These are phyloP conservation scores for Microctenopoma steveboyesi DNA, from an alignment of 2,797 vertebrate genomes.

Conservation along the genomic window DNA sequence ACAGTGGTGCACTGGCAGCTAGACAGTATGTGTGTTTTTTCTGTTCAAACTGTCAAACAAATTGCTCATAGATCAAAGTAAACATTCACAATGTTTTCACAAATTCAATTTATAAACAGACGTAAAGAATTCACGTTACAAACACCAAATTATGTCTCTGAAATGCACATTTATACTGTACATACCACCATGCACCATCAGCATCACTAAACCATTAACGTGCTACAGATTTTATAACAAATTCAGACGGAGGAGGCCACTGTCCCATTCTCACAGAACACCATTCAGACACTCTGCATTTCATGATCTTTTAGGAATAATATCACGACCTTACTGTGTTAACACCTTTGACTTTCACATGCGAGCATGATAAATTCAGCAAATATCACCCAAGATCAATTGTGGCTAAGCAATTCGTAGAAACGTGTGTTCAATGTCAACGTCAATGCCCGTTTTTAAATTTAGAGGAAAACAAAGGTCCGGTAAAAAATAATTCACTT, in stretches of 20 bases:
- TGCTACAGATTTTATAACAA: too few species aligned
- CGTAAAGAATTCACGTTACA: background rate
- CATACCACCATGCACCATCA: background rate
- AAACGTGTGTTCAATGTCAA: too few species aligned
- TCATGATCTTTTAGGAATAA: background rate
- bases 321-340: too few species aligned
- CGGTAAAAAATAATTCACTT: background rate
- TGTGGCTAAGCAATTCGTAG: too few species aligned
- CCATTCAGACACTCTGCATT: background rate
- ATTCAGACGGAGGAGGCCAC: background rate
- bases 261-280: background rate
- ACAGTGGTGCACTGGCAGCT: too few species aligned
- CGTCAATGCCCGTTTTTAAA: background rate
- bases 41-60: too few species aligned
- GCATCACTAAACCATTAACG: too few species aligned
- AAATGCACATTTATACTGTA: background rate
- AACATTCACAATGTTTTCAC: background rate
- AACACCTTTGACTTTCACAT: fast-evolving
- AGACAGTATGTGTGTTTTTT: too few species aligned
- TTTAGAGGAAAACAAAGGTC: background rate
- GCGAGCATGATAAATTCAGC: fast-evolving
- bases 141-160: background rate
- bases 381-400: background rate
- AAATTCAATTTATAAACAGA: background rate
- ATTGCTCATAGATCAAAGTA: too few species aligned